Evolutionary conservation across 2,888 invertebrate genomes (phyloP).

Genomic region (Linhomoeus sp.): DNA sequence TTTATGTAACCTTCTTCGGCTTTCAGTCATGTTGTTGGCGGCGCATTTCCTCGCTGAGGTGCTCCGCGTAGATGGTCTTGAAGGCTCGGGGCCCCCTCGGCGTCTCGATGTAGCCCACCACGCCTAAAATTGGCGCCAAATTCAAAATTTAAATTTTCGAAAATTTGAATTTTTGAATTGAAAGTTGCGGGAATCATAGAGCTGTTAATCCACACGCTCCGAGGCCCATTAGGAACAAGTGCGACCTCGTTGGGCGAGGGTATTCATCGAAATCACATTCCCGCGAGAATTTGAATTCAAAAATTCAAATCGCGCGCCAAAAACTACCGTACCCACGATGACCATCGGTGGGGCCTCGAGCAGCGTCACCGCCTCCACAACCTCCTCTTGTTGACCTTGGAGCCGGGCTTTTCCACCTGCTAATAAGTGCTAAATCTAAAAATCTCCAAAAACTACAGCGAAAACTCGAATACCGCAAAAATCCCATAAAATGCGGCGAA

Average conservation of each 20-base stretch:
- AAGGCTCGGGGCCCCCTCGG: conserved; percentile 85
- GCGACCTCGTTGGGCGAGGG: too few species aligned
- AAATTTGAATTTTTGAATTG: too few species aligned
- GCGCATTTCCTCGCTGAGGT: conserved; percentile 91
- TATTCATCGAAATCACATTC: too few species aligned
- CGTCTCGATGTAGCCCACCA: conserved; percentile 95
- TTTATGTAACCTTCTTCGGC: too few species aligned
- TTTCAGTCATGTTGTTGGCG: too few species aligned
- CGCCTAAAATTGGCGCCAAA: conserved; percentile 29
- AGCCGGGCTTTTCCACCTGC: conserved; percentile 28
- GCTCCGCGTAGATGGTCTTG: conserved; percentile 94
- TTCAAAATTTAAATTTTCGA: not conserved
- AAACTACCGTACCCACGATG: conserved; percentile 49
- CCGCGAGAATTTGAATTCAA: too few species aligned
- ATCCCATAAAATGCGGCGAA: too few species aligned
- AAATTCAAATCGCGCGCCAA: not conserved
- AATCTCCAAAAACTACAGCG: not conserved
- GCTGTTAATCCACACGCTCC: too few species aligned
- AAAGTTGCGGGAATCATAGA: too few species aligned
- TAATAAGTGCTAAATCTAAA: not conserved
- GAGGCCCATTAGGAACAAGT: too few species aligned
- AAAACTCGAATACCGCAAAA: too few species aligned
- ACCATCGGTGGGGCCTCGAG: conserved; percentile 96
- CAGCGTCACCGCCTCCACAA: conserved; percentile 94
- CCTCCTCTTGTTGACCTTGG: conserved; percentile 98